These are phyloP conservation scores for Lepus timidus DNA, from an alignment of 2,113 vertebrate species.

Conservation along the genomic window DNA sequence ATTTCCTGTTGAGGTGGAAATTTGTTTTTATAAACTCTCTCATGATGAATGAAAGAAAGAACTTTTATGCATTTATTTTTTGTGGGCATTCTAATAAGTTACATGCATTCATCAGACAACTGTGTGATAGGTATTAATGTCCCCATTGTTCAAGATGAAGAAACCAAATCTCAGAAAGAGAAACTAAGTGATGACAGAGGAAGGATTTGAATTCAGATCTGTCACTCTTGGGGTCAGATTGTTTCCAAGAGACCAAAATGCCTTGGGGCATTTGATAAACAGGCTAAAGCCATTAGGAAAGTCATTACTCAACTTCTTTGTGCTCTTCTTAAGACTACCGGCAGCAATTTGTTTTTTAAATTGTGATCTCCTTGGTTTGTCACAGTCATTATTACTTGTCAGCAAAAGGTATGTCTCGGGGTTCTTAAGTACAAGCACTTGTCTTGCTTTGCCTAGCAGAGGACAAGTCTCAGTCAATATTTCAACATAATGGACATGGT, in stretches of 20 bases:
- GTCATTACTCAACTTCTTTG: neutral
- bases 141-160: neutral
- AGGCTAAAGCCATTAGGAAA: neutral
- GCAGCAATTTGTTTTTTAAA: conserved; percentile 23
- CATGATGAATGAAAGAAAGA: neutral
- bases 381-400: neutral
- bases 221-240: neutral
- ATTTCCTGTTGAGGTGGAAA: neutral
- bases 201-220: conserved; percentile 24
- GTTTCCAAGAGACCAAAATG: neutral
- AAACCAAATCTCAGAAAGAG: neutral
- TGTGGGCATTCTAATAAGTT: neutral
- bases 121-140: neutral
- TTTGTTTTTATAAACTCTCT: conserved; percentile 35
- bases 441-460: neutral
- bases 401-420: conserved; percentile 1
- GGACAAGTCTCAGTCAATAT: conserved; percentile 30
- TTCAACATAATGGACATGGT: conserved; percentile 58
- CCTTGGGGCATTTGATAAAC: neutral
- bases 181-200: conserved; percentile 1
- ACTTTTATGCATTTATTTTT: conserved; percentile 17
- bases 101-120: neutral
- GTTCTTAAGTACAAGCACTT: neutral
- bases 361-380: neutral
- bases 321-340: neutral